phyloP scores from a whole-genome alignment of 2,113 vertebrate genomes.

The Hemiscyllium ocellatum region DNA sequence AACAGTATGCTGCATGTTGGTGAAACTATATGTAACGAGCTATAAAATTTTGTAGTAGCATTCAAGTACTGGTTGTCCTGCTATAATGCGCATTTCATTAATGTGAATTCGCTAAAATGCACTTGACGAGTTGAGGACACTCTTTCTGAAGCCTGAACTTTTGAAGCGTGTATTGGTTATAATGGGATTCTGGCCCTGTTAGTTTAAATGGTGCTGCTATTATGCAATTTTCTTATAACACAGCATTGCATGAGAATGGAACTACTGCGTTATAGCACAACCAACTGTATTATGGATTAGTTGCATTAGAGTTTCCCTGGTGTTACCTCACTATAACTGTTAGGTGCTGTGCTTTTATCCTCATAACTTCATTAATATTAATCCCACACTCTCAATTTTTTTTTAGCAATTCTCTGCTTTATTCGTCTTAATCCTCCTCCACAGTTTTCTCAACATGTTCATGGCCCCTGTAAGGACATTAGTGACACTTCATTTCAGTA shows the following conservation, averaged over 20 bases:
- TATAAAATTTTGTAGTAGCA: background rate
- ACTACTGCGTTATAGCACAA: no score
- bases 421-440: background rate
- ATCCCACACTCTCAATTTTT: background rate
- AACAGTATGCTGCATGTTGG: background rate
- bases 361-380: background rate
- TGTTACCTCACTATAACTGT: background rate
- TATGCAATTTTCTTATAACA: no score
- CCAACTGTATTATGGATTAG: background rate
- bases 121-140: no score
- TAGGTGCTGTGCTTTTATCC: background rate
- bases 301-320: background rate
- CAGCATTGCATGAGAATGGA: no score
- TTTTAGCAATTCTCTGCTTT: background rate
- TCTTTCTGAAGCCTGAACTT: no score
- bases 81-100: no score
- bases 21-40: background rate
- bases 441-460: background rate
- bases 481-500: background rate
- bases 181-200: no score
- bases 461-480: background rate
- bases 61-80: background rate
- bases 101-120: no score
- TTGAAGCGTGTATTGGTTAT: no score
- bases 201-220: no score